Base-by-base conservation (phyloP, 2,888 invertebrate species). In the Chrysolina americana region DNA sequence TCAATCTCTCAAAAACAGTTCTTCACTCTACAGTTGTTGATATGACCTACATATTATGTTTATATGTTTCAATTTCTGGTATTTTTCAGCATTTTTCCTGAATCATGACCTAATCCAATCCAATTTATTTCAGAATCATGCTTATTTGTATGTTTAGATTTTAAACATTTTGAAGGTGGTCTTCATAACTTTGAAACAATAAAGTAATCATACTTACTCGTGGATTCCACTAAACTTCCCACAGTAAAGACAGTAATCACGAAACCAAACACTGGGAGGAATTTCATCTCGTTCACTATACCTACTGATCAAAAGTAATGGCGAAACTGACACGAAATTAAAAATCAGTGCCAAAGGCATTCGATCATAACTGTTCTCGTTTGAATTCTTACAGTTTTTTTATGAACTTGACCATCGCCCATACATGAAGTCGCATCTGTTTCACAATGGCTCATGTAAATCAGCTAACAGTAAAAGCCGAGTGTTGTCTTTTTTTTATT, bases 341-440 rank as follows among this genome's bases (percentile, higher is more conserved):
- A 65, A 75, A 76, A 73, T 66, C 71, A 64, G 21, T 68, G 69
- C 66, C 62, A 63, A 70, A 71, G 75, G 72, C 68, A 75, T 73
- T 75, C 74, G 41, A 59, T 71, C 76, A 72, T 81, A 81, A 81
- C 81, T 81, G 81, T 81, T 78, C 76, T 70, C 74, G 77, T 71
- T 71, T 75, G 28, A 11, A 41, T 71, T 76, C 70, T 70, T 73
- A 63, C 59, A 66, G 41, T 66, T 72, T 75, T 75, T 78, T 76
- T 75, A 74, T 66, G 70, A 62, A 71, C 59, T 48, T 71, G 76
- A 48, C 64, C 59, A 66, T 70, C 72, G 68, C 59, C 71, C 68
- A 65, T 59, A 68, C 36, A 36, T 68, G 53, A 28, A 47, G 75
- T 50, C 13, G 19, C 48, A 50, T 56, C 41, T 41, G 72, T 68